Percentiles rank a stretch among this genome's conserved stretches.
These are phyloP conservation scores for Gonocerus acuteangulatus DNA, from an alignment of 2,888 invertebrate genomes.

Conservation along the genomic window DNA sequence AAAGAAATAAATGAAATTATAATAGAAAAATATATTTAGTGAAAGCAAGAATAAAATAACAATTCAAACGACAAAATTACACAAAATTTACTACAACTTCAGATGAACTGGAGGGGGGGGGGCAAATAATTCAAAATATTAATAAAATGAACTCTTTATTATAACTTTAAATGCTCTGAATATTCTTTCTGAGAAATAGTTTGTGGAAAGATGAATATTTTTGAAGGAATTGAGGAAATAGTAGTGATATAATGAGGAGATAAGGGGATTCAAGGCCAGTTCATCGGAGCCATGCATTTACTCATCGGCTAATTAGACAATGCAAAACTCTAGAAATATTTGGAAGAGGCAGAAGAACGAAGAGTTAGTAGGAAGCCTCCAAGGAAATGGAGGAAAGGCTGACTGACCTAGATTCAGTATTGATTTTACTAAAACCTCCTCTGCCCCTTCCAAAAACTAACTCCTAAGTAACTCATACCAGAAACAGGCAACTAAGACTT, in stretches of 20 bases:
- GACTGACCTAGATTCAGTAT: constrained; percentile 27
- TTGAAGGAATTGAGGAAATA: no score
- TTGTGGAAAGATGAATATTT: no score
- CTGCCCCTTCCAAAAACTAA: constrained; percentile 16
- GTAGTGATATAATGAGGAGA: no score
- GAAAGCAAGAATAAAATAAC: not conserved
- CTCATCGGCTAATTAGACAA: not conserved
- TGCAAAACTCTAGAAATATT: not conserved
- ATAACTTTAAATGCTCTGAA: no score
- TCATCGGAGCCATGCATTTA: constrained; percentile 17
- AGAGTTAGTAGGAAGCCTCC: not conserved
- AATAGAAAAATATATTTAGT: not conserved
- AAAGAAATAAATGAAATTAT: not conserved
- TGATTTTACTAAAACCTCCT: constrained; percentile 17
- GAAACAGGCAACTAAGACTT: not conserved
- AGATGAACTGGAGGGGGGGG: not conserved
- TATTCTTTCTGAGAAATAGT: no score
- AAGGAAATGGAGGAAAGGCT: constrained; percentile 7
- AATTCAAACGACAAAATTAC: no score
- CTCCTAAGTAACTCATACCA: not conserved
- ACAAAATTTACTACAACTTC: not conserved
- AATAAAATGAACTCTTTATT: no score
- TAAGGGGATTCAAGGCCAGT: constrained; percentile 9
- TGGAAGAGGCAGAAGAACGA: constrained; percentile 6
- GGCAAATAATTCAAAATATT: no score